Conservation (phyloP, 2,888 invertebrate species). For the Cheilosia vulpina region DNA sequence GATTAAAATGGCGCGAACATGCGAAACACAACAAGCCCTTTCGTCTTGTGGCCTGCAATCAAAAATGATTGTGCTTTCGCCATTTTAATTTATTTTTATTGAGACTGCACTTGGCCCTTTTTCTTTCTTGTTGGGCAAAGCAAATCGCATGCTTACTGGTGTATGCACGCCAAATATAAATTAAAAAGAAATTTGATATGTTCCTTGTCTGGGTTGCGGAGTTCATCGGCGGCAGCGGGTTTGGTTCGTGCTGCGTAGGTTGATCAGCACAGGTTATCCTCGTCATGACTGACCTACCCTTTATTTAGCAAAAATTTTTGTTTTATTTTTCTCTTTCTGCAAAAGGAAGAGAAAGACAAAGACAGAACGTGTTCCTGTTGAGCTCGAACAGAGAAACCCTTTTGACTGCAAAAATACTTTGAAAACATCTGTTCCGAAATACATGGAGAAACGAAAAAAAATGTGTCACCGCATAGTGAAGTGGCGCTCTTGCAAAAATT, state of each 20-base stretch:
- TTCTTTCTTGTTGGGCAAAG: not conserved
- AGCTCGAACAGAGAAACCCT: constrained; percentile 35
- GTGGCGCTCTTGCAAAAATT: constrained; percentile 33
- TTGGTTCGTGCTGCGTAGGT: constrained; percentile 47
- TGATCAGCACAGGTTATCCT: constrained; percentile 25
- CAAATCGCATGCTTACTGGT: constrained; percentile 36
- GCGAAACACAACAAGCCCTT: constrained; percentile 41
- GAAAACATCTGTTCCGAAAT: constrained; percentile 58
- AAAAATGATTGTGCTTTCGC: constrained; percentile 9
- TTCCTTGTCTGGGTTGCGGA: constrained; percentile 10
- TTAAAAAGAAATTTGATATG: constrained; percentile 65
- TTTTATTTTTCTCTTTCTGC: not conserved
- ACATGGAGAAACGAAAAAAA: not conserved
- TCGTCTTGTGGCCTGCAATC: constrained; percentile 1
- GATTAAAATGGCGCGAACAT: constrained; percentile 64
- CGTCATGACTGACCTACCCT: constrained; percentile 70
- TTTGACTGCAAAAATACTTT: constrained; percentile 39
- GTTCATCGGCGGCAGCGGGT: constrained; percentile 1
- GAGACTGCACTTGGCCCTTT: constrained; percentile 53
- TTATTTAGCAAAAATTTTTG: constrained; percentile 30
- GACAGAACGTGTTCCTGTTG: constrained; percentile 54
- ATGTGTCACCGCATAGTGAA: constrained; percentile 42
- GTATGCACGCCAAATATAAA: constrained; percentile 63
- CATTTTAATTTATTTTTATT: constrained; percentile 24
- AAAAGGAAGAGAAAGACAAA: constrained; percentile 6